A percentile compares a stretch with the other conserved stretches of the same genome.
Conservation (phyloP, 2,113 vertebrate species). For the Albula glossodonta region DNA sequence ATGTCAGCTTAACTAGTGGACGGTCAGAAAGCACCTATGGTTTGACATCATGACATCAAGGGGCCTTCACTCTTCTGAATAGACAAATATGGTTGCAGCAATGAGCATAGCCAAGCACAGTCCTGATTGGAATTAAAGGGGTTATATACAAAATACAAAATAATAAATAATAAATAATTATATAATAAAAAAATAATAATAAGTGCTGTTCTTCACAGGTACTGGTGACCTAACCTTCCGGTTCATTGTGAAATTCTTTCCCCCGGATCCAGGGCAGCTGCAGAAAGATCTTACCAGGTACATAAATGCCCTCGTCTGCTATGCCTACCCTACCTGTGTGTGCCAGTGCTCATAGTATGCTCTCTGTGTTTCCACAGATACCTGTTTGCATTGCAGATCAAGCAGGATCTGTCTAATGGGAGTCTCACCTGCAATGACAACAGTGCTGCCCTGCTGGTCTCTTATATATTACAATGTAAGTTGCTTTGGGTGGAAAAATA, state of each 20-base stretch:
- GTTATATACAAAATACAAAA: no score
- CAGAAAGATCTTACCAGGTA: slow-evolving; percentile 92
- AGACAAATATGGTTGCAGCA: no score
- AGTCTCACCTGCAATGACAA: slow-evolving; percentile 90
- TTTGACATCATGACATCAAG: no score
- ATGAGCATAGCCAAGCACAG: no score
- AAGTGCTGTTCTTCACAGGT: slow-evolving; percentile 46
- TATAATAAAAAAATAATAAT: no score
- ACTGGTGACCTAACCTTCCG: slow-evolving; percentile 87
- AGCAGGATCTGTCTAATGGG: slow-evolving; percentile 85
- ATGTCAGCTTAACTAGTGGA: no score
- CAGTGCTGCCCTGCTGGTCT: slow-evolving; percentile 86
- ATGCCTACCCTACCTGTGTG: neutral
- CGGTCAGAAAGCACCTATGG: no score
- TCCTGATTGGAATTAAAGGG: no score
- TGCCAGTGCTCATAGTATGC: neutral
- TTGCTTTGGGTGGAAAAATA: neutral
- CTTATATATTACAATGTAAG: slow-evolving; percentile 93
- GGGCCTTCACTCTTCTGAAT: no score
- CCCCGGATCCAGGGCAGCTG: slow-evolving; percentile 90
- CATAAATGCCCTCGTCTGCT: neutral
- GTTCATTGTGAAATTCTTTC: slow-evolving; percentile 98
- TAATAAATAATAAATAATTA: no score
- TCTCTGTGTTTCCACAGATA: slow-evolving; percentile 71
- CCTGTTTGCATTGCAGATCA: slow-evolving; percentile 93